phyloP scores from a whole-genome alignment of 2,113 vertebrate genomes.

The Pangasianodon hypophthalmus region DNA sequence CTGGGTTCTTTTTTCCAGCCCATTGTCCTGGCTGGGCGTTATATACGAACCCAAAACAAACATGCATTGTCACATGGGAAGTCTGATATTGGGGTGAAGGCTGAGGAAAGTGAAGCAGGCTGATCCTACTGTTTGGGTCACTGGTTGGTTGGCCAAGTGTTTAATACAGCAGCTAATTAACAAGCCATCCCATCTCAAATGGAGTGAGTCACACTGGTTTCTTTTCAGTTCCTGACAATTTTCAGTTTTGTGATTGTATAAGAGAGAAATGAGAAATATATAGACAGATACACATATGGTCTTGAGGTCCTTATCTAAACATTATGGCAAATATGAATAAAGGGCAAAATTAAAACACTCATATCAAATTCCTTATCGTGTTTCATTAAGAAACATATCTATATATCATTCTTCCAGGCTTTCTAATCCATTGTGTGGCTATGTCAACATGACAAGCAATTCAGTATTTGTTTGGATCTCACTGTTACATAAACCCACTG shows the following conservation, averaged over 20 bases:
- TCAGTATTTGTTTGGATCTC: constrained; percentile 10
- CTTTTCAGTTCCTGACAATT: background rate
- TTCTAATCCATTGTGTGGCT: constrained; percentile 28
- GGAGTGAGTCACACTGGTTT: constrained; percentile 3
- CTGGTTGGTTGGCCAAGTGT: constrained; percentile 9
- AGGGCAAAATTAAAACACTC: background rate
- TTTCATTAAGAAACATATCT: background rate
- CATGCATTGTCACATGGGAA: constrained; percentile 38
- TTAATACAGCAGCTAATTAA: constrained; percentile 24
- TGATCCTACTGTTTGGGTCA: background rate
- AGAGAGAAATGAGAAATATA: background rate
- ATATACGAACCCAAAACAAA: constrained; percentile 48
- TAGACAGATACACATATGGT: background rate
- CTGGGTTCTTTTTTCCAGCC: constrained; percentile 5
- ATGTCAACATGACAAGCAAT: background rate
- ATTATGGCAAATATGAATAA: background rate
- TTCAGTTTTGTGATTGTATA: background rate
- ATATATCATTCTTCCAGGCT: background rate
- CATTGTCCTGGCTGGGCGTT: constrained; percentile 20
- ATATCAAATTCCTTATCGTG: background rate
- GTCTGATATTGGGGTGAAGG: constrained; percentile 12
- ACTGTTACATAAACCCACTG: constrained; percentile 30
- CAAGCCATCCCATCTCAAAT: background rate
- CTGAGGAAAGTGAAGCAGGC: background rate
- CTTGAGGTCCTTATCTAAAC: background rate